Conservation (phyloP, 2,888 invertebrate genomes). For the Hirtodrosophila histrioides region DNA sequence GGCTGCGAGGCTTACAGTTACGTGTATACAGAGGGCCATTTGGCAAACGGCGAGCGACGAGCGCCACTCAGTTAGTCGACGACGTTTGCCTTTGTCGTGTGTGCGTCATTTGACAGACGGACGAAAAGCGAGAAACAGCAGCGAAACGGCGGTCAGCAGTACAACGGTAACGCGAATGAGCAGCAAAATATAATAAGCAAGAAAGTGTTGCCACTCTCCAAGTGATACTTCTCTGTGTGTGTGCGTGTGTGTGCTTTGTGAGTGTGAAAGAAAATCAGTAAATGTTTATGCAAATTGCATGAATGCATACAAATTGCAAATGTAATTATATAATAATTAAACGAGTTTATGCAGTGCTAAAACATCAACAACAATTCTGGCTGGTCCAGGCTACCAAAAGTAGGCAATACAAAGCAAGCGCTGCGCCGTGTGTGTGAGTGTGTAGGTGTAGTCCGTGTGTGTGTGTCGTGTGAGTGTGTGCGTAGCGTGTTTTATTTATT, state of each 20-base stretch:
- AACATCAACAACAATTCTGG: conserved; percentile 6
- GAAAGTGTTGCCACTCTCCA: conserved; percentile 26
- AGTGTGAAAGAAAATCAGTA: conserved; percentile 45
- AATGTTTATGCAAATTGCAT: conserved; percentile 57
- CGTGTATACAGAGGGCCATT: conserved; percentile 28
- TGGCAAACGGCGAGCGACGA: conserved; percentile 13
- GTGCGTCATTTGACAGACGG: conserved; percentile 31
- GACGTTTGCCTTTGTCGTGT: conserved; percentile 40
- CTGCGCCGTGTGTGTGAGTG: conserved; percentile 15
- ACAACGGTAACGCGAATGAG: conserved; percentile 30
- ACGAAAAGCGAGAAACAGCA: conserved; percentile 7
- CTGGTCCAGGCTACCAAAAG: conserved; percentile 15
- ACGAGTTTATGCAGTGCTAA: conserved; percentile 12
- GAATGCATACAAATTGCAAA: conserved; percentile 41
- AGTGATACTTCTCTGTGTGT: conserved; percentile 12
- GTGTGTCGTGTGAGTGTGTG: conserved; percentile 10
- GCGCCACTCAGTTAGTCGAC: conserved; percentile 43
- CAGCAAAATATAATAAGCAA: conserved; percentile 34
- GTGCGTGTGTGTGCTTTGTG: conserved; percentile 4
- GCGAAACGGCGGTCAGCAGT: conserved; percentile 17
- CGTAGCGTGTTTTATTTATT: conserved; percentile 28
- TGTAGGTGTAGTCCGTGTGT: neutral
- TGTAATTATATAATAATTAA: conserved; percentile 68
- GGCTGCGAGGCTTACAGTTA: conserved; percentile 17
- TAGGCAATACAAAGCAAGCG: conserved; percentile 32